Conservation (phyloP, 2,113 vertebrate genomes). For the Eubucco bourcierii region DNA sequence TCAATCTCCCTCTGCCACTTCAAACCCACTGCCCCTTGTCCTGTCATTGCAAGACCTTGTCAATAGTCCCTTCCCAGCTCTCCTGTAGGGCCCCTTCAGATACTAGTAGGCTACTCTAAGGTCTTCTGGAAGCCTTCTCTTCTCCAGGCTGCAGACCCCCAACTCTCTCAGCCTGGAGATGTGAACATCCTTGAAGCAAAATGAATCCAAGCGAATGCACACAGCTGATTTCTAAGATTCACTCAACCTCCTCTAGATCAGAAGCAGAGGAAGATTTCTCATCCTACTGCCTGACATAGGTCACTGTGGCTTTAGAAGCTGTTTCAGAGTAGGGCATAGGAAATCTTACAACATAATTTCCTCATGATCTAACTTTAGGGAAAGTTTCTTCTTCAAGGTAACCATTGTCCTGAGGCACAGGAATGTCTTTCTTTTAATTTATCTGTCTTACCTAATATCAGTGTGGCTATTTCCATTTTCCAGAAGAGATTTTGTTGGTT, state of each 20-base stretch:
- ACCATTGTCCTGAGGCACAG: neutral
- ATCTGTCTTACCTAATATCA: neutral
- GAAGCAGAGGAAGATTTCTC: neutral
- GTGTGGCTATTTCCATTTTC: neutral
- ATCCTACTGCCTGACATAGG: neutral
- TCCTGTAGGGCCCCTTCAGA: too few species aligned
- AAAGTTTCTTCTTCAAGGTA: neutral
- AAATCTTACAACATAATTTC: neutral
- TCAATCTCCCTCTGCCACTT: too few species aligned
- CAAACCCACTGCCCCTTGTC: too few species aligned
- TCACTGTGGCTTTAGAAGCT: neutral
- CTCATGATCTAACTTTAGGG: neutral
- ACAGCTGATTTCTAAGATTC: neutral
- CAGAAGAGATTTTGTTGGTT: neutral
- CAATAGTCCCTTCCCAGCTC: too few species aligned
- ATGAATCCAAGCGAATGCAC: neutral
- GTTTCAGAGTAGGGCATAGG: neutral
- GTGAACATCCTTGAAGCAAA: neutral
- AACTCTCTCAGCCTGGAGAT: neutral
- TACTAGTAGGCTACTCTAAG: too few species aligned
- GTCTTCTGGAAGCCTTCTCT: too few species aligned
- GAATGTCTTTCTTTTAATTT: neutral
- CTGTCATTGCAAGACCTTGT: too few species aligned
- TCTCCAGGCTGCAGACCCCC: too few species aligned
- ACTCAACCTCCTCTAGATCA: neutral